Evolutionary conservation across 2,797 vertebrate species (phyloP).

Genomic region (Otolemur crassicaudatus): DNA sequence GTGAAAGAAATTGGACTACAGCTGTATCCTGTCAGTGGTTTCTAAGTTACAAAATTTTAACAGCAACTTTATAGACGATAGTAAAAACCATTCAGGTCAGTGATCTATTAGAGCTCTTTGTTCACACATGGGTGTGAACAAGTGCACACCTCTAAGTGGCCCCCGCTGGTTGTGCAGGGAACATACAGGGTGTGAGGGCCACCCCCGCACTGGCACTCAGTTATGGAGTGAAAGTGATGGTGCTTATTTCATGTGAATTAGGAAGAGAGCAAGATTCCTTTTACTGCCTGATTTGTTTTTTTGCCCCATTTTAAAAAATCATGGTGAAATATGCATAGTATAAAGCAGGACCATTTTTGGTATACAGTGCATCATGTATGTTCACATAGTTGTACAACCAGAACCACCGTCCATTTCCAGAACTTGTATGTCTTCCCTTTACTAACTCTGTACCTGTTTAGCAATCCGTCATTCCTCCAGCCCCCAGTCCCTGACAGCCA

Average conservation of each 20-base stretch:
- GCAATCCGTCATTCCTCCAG: no score
- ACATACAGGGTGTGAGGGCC: slow-evolving; percentile 64
- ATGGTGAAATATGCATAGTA: background rate
- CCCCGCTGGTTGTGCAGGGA: slow-evolving; percentile 64
- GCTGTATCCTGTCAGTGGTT: slow-evolving; percentile 75
- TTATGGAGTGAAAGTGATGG: slow-evolving; percentile 61
- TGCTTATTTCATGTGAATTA: slow-evolving; percentile 72
- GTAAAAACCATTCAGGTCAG: slow-evolving; percentile 75
- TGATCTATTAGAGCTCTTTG: slow-evolving; percentile 75
- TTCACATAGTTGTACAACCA: background rate
- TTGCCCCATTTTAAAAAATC: background rate
- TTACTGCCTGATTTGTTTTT: background rate
- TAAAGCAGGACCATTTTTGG: background rate
- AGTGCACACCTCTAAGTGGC: slow-evolving; percentile 36
- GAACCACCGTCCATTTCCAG: background rate
- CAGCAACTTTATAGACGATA: slow-evolving; percentile 67
- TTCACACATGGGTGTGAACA: slow-evolving; percentile 63
- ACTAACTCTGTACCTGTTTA: background rate
- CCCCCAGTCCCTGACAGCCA: background rate
- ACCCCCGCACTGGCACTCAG: slow-evolving; percentile 67
- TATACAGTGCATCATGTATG: background rate
- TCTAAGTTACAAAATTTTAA: slow-evolving; percentile 72
- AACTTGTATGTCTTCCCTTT: background rate
- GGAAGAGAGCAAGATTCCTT: slow-evolving; percentile 49
- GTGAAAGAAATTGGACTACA: slow-evolving; percentile 53